These are phyloP conservation scores for Mycetomoellerius zeteki DNA, from an alignment of 1,140 invertebrate species.

Conservation along the genomic window DNA sequence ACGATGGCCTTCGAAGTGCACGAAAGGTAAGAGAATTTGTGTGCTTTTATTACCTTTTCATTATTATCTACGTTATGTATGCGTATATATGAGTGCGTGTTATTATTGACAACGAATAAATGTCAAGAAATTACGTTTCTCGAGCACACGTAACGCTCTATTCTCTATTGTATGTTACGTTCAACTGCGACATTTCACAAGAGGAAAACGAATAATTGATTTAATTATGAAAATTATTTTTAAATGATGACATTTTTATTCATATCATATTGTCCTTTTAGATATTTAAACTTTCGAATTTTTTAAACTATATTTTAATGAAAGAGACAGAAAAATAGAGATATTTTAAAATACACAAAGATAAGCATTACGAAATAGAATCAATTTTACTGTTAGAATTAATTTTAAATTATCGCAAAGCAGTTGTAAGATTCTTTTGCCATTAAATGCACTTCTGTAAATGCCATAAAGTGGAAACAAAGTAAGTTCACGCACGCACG, in stretches of 20 bases:
- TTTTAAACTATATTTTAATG: not conserved
- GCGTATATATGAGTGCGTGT: not conserved
- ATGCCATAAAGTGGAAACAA: slow-evolving; percentile 27
- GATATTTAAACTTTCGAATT: not conserved
- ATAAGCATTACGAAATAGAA: not conserved
- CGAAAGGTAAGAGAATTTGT: not conserved
- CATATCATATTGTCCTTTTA: not conserved
- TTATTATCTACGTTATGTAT: not conserved
- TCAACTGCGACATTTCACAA: not conserved
- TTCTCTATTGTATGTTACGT: not conserved
- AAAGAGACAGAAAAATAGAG: not conserved
- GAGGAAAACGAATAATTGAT: not conserved
- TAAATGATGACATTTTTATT: no score
- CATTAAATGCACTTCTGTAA: not conserved
- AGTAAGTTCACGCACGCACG: slow-evolving; percentile 48
- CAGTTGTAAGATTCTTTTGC: not conserved
- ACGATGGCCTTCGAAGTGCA: not conserved
- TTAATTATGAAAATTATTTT: not conserved
- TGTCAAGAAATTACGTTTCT: not conserved
- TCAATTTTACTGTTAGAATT: not conserved
- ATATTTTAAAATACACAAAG: not conserved
- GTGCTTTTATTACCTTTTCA: slow-evolving; percentile 12
- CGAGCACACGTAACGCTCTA: not conserved
- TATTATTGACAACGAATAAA: not conserved
- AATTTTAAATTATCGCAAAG: not conserved